Evolutionary conservation across 2,888 invertebrate genomes (phyloP), one percentile per base, ranked within the genome.

Genomic region (Drosophila aldrichi): DNA sequence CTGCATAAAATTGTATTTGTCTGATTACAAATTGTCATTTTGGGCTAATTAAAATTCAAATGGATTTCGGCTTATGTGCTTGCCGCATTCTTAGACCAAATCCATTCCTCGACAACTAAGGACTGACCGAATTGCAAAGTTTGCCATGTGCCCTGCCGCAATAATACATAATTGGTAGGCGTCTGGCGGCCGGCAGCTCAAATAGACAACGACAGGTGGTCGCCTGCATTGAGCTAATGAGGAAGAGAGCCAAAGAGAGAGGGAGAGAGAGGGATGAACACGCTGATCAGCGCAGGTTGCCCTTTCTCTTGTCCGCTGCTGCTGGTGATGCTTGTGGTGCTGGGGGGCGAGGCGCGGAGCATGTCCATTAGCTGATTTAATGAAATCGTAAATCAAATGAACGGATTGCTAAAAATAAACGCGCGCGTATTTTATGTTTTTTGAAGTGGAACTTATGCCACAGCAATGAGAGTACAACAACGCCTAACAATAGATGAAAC

Each of bases 141-240:
- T 59, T 59, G 65, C 74, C 78, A 65, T 43, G 32, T 54, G 70
- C 63, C 48, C 48, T 29, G 56, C 41, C 55, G 60, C 49, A 63
- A 55, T 59, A 48, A 63, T 65, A 73, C 79, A 83, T 89, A 89
- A 89, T 89, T 84, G 85, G 87, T 76, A 82, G 82, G 73, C 70
- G 82, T 88, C 82, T 76, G 86, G 71, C 70, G 58, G 56, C 69
- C 65, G 78, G 71, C 68, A 74, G 63, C 52, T 68, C 54, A 48
- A 79, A 91, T 67, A 82, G 90, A 91, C 91, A 91, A 79, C 88
- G 90, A 88, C 91, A 91, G 91, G 91, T 91, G 91, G 91, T 90
- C 82, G 78, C 40, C 51, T 73, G 68, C 73, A 77, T 62, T 57
- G 55, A 49, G 52, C 34, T 46, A 38, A 51, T 60, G 44, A 58